phyloP scores from a whole-genome alignment of 2,888 invertebrate genomes.

The Oscheius onirici region DNA sequence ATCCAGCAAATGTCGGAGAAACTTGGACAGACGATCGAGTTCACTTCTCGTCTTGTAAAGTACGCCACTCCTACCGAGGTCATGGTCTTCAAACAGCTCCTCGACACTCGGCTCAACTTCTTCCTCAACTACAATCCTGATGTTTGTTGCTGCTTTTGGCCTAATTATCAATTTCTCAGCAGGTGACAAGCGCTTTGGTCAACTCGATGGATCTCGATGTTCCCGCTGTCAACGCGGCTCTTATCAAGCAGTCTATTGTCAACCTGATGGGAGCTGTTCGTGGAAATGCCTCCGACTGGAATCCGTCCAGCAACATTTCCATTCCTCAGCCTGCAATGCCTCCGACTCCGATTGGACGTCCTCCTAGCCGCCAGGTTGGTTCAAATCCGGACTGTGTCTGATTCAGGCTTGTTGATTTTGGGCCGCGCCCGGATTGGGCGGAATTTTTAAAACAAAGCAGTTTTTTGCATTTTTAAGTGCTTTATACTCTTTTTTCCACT shows the following conservation, averaged over 20 bases:
- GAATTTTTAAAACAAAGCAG: no score
- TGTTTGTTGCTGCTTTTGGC: slow-evolving; percentile 79
- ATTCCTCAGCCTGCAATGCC: slow-evolving; percentile 45
- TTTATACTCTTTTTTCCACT: no score
- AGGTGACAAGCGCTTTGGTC: slow-evolving; percentile 34
- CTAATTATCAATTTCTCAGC: slow-evolving; percentile 3
- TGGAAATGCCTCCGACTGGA: slow-evolving; percentile 34
- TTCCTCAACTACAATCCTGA: slow-evolving; percentile 79
- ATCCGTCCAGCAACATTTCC: background rate
- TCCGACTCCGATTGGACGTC: slow-evolving; percentile 63
- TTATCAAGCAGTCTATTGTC: slow-evolving; percentile 35
- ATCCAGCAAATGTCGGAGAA: slow-evolving; percentile 92
- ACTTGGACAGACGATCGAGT: slow-evolving; percentile 80
- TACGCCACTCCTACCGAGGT: slow-evolving; percentile 82
- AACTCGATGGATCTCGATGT: slow-evolving; percentile 49
- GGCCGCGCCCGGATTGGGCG: no score
- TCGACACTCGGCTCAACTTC: slow-evolving; percentile 87
- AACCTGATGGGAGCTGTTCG: slow-evolving; percentile 44
- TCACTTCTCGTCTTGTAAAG: slow-evolving; percentile 89
- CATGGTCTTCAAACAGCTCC: slow-evolving; percentile 89
- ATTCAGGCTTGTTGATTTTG: no score
- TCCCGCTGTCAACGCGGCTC: slow-evolving; percentile 31
- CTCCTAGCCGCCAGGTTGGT: slow-evolving; percentile 45
- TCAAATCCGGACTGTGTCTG: background rate
- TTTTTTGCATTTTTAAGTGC: no score